phyloP scores from a whole-genome alignment of 2,888 invertebrate genomes.

The Choristoneura rosaceana region DNA sequence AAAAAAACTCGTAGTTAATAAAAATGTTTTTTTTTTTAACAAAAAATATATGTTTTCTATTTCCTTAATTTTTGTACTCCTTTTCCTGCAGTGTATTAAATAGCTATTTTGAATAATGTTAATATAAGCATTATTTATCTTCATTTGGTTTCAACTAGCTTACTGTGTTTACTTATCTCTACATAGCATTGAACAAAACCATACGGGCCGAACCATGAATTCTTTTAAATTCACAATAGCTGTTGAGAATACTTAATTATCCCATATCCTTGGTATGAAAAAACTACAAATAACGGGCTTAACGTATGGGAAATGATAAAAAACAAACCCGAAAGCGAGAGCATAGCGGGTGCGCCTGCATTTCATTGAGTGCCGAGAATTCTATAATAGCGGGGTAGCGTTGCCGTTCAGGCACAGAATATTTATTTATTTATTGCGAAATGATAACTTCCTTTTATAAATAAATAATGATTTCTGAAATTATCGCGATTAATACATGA shows the following conservation, averaged over 20 bases:
- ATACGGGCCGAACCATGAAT: not conserved
- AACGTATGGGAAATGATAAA: slow-evolving; percentile 32
- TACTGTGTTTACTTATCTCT: not conserved
- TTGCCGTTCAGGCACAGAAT: slow-evolving; percentile 20
- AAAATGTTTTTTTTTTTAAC: no score
- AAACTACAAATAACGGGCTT: slow-evolving; percentile 27
- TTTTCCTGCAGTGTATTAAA: no score
- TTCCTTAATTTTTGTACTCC: no score
- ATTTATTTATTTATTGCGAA: no score
- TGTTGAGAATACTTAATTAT: slow-evolving; percentile 30
- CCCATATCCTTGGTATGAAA: slow-evolving; percentile 15
- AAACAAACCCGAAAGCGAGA: slow-evolving; percentile 37
- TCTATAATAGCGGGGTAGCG: slow-evolving; percentile 42
- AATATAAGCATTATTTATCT: no score
- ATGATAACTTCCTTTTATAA: no score
- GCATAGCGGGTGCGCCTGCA: slow-evolving; percentile 50
- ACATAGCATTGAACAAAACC: not conserved
- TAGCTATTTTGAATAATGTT: no score
- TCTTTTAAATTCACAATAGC: slow-evolving; percentile 11
- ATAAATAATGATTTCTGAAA: no score
- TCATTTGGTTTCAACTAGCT: not conserved
- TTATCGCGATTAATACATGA: no score
- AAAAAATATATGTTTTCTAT: no score
- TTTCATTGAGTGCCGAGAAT: slow-evolving; percentile 68
- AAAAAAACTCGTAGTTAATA: no score